phyloP scores from a whole-genome alignment of 2,113 vertebrate species.

The Labrus mixtus region DNA sequence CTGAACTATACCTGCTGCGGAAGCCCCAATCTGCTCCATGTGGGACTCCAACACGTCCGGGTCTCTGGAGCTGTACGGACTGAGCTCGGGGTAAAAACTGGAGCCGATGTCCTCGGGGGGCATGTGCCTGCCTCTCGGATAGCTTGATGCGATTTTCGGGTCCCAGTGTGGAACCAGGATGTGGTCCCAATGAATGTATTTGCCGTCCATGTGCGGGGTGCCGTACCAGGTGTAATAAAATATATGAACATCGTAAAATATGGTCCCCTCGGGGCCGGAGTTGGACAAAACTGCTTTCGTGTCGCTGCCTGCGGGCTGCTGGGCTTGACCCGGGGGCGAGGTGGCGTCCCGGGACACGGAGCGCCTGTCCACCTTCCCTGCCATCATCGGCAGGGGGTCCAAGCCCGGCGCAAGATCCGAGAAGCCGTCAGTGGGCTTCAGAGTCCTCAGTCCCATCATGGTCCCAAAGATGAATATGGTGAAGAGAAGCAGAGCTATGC shows the following conservation, averaged over 20 bases:
- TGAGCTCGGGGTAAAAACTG: slow-evolving; percentile 90
- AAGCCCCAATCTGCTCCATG: slow-evolving; percentile 89
- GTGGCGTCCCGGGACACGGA: slow-evolving; percentile 66
- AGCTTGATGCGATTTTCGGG: slow-evolving; percentile 91
- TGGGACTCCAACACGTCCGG: slow-evolving; percentile 89
- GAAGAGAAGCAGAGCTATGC: slow-evolving; percentile 89
- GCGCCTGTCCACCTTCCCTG: slow-evolving; percentile 76
- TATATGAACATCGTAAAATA: slow-evolving; percentile 90
- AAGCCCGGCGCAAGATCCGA: slow-evolving; percentile 85
- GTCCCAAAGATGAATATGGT: slow-evolving; percentile 90
- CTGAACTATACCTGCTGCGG: slow-evolving; percentile 86
- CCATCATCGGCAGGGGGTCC: slow-evolving; percentile 73
- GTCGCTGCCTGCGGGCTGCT: slow-evolving; percentile 61
- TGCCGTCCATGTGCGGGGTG: slow-evolving; percentile 83
- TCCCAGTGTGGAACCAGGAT: slow-evolving; percentile 94
- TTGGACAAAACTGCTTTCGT: slow-evolving; percentile 78
- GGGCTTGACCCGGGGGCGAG: slow-evolving; percentile 68
- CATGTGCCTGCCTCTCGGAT: slow-evolving; percentile 90
- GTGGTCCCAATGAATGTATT: slow-evolving; percentile 91
- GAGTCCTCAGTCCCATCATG: slow-evolving; percentile 90
- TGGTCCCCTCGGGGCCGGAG: slow-evolving; percentile 75
- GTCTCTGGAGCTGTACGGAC: slow-evolving; percentile 91
- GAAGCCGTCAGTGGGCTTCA: slow-evolving; percentile 87
- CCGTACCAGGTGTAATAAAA: slow-evolving; percentile 94
- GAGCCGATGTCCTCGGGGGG: slow-evolving; percentile 90